These are phyloP conservation scores for Zosterops japonicus DNA, from an alignment of 2,113 vertebrate species.

Conservation along the genomic window DNA sequence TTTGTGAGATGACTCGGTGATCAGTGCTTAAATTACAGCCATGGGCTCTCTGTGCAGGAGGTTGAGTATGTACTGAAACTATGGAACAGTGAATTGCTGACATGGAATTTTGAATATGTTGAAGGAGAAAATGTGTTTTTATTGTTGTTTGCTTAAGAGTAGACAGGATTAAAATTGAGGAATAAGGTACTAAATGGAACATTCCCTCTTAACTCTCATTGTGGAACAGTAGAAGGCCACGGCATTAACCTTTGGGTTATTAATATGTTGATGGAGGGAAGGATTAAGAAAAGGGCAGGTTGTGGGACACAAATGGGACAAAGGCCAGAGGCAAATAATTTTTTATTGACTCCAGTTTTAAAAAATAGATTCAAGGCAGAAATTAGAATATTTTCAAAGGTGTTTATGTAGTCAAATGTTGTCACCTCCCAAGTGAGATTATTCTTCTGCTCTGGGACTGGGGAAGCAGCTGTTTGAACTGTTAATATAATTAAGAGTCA, in stretches of 20 bases:
- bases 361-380: background rate
- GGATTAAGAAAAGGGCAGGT: conserved; percentile 51
- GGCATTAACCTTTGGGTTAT: conserved; percentile 39
- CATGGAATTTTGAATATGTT: background rate
- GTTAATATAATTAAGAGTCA: background rate
- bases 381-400: background rate
- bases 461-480: background rate
- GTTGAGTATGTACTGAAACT: background rate
- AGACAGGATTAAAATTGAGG: background rate
- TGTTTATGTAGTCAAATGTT: background rate
- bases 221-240: background rate
- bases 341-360: background rate
- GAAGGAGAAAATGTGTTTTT: background rate
- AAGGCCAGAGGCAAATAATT: background rate
- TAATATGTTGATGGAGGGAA: conserved; percentile 12
- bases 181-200: background rate
- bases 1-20: background rate
- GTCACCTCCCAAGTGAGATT: background rate
- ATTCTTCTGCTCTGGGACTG: background rate
- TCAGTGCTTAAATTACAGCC: background rate
- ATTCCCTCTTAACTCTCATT: background rate
- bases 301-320: background rate
- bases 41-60: background rate
- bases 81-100: background rate
- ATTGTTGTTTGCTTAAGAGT: background rate